Conservation (phyloP, 2,797 vertebrate species). For the Periparus ater region DNA sequence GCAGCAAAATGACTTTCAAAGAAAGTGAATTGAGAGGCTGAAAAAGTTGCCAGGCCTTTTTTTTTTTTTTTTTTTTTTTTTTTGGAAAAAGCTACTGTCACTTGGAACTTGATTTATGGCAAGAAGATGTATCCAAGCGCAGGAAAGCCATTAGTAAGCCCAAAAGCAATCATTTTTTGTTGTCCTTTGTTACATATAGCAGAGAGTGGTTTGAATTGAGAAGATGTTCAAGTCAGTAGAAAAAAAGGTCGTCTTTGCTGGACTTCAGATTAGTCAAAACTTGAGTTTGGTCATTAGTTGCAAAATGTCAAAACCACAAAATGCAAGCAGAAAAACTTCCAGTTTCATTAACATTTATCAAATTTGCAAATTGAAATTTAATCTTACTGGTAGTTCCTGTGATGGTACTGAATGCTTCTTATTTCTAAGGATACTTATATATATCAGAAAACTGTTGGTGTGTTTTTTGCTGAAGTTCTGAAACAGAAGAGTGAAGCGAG, state of each 20-base stretch:
- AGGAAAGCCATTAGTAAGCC: conserved; percentile 36
- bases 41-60: not conserved
- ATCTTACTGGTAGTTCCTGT: not conserved
- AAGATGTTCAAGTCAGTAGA: not conserved
- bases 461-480: not conserved
- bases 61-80: not conserved
- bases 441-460: not conserved
- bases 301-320: not conserved
- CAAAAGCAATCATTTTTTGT: conserved; percentile 24
- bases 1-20: conserved; percentile 33
- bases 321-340: not conserved
- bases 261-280: not conserved
- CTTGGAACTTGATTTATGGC: conserved; percentile 34
- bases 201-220: not conserved
- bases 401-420: not conserved
- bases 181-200: not conserved
- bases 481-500: not conserved
- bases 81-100: not conserved
- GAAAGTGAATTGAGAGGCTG: not conserved
- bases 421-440: not conserved
- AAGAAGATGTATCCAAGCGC: conserved; percentile 15
- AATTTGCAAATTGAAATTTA: not conserved
- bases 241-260: not conserved
- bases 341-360: not conserved
- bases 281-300: not conserved